Percentiles rank a stretch among this genome's conserved stretches.
Evolutionary conservation across 2,888 invertebrate genomes (phyloP).

Genomic region (Lithophane semibrunnea): DNA sequence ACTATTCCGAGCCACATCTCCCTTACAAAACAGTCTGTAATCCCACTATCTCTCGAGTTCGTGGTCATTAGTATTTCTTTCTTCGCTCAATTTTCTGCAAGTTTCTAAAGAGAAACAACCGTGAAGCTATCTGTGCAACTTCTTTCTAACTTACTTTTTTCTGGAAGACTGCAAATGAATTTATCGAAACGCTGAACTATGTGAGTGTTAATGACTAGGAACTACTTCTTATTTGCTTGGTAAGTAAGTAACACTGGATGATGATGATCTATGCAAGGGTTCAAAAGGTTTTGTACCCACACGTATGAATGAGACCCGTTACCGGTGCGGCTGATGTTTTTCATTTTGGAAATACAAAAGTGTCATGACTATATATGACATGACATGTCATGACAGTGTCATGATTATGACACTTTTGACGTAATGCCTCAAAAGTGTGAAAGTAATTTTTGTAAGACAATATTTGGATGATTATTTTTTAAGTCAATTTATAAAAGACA

Average conservation of each 20-base stretch:
- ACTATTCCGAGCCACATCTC: neutral
- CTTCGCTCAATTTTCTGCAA: constrained; percentile 4
- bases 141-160: neutral
- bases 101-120: constrained; percentile 19
- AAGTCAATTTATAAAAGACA: too few species aligned
- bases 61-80: constrained; percentile 38
- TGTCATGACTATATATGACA: neutral
- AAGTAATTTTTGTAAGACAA: neutral
- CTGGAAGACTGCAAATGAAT: constrained; percentile 8
- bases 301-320: neutral
- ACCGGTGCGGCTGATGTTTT: neutral
- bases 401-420: neutral
- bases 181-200: constrained; percentile 3
- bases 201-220: neutral
- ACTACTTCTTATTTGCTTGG: neutral
- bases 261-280: neutral
- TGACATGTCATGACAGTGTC: neutral
- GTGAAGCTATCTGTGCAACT: constrained; percentile 14
- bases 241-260: neutral
- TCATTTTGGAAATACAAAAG: neutral
- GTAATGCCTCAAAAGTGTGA: neutral
- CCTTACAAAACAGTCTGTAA: neutral
- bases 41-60: neutral
- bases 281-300: too few species aligned
- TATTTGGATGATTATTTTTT: neutral